These are phyloP conservation scores for Pteronotus mesoamericanus DNA, from an alignment of 2,797 vertebrate species.

Conservation along the genomic window DNA sequence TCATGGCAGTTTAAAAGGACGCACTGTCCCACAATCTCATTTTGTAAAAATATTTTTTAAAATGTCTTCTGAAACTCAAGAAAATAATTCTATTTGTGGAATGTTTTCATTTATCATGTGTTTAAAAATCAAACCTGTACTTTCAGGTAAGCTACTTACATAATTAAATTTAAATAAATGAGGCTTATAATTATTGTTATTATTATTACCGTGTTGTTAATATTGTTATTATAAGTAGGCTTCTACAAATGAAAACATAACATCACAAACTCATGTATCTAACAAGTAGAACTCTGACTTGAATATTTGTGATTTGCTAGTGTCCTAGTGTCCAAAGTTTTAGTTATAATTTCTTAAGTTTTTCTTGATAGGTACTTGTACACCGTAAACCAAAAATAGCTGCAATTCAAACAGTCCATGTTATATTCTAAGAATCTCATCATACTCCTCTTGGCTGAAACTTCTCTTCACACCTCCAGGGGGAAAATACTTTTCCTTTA, in stretches of 20 bases:
- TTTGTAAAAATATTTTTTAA: neutral
- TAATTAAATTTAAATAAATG: neutral
- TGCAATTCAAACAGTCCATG: neutral
- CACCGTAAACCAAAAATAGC: neutral
- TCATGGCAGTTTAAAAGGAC: neutral
- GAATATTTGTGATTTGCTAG: neutral
- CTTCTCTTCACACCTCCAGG: neutral
- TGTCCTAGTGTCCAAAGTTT: neutral
- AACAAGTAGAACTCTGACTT: neutral
- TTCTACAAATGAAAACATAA: conserved; percentile 1
- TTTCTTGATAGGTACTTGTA: neutral
- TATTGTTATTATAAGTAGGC: neutral
- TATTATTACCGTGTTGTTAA: neutral
- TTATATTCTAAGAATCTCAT: neutral
- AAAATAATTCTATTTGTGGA: neutral
- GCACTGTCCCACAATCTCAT: neutral
- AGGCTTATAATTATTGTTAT: neutral
- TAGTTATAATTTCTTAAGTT: neutral
- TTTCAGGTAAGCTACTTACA: neutral
- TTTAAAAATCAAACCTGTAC: conserved; percentile 19
- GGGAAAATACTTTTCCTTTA: neutral
- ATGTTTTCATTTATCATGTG: neutral
- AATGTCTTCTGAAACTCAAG: neutral
- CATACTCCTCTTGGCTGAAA: neutral
- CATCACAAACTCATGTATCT: neutral